These are phyloP conservation scores for Aptenodytes forsteri DNA, from an alignment of 2,113 vertebrate genomes.

Conservation along the genomic window DNA sequence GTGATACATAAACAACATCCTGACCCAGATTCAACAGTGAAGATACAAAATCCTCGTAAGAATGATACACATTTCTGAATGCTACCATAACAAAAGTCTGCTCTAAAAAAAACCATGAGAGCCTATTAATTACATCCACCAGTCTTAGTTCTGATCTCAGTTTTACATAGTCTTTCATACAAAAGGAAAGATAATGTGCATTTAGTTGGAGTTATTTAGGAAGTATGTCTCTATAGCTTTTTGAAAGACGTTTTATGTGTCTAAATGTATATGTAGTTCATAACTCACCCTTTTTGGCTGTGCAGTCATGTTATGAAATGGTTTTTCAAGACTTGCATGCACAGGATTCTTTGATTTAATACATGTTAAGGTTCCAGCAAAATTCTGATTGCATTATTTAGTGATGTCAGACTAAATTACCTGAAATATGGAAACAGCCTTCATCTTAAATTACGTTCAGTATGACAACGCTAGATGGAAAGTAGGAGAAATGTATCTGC, in stretches of 20 bases:
- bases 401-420: constrained; percentile 80
- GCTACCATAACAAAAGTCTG: not conserved
- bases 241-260: not conserved
- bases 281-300: not conserved
- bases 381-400: constrained; percentile 82
- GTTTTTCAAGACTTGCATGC: constrained; percentile 18
- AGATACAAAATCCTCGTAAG: constrained; percentile 99
- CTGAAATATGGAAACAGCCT: constrained; percentile 73
- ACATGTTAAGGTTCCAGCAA: constrained; percentile 74
- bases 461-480: constrained; percentile 41
- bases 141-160: not conserved
- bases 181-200: not conserved
- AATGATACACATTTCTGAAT: not conserved
- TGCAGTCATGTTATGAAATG: not conserved
- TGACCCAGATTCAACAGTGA: constrained; percentile 94
- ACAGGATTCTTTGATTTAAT: constrained; percentile 76
- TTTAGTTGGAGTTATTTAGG: not conserved
- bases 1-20: constrained; percentile 98
- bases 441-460: constrained; percentile 76
- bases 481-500: constrained; percentile 26
- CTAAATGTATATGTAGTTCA: not conserved
- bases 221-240: not conserved
- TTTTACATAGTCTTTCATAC: not conserved
- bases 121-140: not conserved
- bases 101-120: not conserved